Evolutionary conservation across 2,113 vertebrate genomes (phyloP).

Genomic region (Cacatua alba): DNA sequence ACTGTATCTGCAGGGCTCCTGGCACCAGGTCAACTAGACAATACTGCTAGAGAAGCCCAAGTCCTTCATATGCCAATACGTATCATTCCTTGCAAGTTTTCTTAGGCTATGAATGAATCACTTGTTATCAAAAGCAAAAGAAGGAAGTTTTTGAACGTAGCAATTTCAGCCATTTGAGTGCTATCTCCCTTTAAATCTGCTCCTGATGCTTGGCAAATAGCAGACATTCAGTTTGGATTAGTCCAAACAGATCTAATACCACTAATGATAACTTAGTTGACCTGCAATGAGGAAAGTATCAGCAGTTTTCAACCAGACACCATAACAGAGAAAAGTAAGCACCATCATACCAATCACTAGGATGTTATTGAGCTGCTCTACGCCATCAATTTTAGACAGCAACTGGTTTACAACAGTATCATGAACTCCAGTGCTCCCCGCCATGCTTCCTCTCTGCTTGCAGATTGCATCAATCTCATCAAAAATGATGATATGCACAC

Average conservation of each 20-base stretch:
- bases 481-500: constrained; percentile 97
- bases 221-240: not conserved
- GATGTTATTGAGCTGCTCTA: constrained; percentile 98
- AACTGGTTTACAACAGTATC: constrained; percentile 97
- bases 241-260: not conserved
- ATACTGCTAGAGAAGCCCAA: not conserved
- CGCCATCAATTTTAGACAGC: constrained; percentile 95
- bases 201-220: not conserved
- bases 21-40: not conserved
- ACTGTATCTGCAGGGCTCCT: not conserved
- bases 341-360: constrained; percentile 88
- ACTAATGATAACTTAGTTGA: not conserved
- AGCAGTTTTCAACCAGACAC: not conserved
- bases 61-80: not conserved
- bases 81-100: not conserved
- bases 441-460: constrained; percentile 98
- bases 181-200: not conserved
- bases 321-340: not conserved
- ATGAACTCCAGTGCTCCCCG: constrained; percentile 93
- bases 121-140: not conserved
- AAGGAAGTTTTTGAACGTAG: not conserved
- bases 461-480: constrained; percentile 98
- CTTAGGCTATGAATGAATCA: not conserved
- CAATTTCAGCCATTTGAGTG: not conserved
- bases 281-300: not conserved